Evolutionary conservation across 1,140 invertebrate species (phyloP).

Genomic region (Limonius californicus): DNA sequence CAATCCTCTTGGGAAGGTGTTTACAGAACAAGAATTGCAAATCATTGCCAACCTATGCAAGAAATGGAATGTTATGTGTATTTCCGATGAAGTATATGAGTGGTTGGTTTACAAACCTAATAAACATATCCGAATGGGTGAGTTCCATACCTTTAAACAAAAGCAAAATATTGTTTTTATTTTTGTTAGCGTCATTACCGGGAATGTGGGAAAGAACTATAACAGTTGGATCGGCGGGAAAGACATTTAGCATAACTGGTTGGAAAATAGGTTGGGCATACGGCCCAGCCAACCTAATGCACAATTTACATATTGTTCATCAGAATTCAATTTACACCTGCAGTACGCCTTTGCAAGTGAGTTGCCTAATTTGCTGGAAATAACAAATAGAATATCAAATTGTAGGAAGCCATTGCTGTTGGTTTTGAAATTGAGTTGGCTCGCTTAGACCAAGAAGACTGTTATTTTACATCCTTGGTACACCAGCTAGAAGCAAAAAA

Average conservation of each 20-base stretch:
- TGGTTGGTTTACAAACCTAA: constrained; percentile 85
- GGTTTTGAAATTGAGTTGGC: constrained; percentile 81
- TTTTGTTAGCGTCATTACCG: constrained; percentile 72
- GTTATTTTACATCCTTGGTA: constrained; percentile 77
- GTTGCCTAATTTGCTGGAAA: constrained; percentile 75
- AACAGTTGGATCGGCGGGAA: constrained; percentile 95
- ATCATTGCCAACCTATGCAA: constrained; percentile 81
- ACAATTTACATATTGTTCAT: constrained; percentile 82
- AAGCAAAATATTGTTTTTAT: constrained; percentile 77
- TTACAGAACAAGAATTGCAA: constrained; percentile 63
- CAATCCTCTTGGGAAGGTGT: constrained; percentile 91
- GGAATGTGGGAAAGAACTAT: constrained; percentile 98
- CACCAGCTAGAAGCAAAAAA: constrained; percentile 75
- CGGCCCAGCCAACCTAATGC: constrained; percentile 75
- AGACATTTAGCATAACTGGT: constrained; percentile 96
- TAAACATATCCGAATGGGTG: constrained; percentile 85
- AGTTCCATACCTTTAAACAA: constrained; percentile 53
- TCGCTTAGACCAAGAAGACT: constrained; percentile 65
- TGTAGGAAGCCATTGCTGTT: constrained; percentile 82
- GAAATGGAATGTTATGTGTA: constrained; percentile 83
- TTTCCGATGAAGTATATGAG: constrained; percentile 96
- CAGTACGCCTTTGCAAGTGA: constrained; percentile 74
- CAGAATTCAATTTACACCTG: constrained; percentile 94
- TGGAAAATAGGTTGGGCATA: constrained; percentile 98
- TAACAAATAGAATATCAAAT: constrained; percentile 81